Conservation (phyloP, 2,797 vertebrate genomes). For the Tapera naevia region DNA sequence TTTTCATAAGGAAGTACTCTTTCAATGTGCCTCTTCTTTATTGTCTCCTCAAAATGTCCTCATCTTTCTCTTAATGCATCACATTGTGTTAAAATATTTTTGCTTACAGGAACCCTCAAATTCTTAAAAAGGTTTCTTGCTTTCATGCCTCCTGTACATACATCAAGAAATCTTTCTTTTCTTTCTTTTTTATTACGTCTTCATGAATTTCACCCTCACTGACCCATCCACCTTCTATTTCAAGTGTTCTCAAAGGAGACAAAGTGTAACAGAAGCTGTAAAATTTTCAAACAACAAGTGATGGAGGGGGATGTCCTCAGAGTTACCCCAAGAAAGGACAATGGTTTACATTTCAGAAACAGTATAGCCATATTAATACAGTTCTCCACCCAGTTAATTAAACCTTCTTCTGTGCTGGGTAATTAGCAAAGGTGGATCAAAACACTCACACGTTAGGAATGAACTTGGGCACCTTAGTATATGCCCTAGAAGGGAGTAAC, state of each 20-base stretch:
- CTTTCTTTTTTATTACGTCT: not conserved
- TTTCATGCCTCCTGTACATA: not conserved
- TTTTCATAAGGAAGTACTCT: not conserved
- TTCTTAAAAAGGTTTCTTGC: not conserved
- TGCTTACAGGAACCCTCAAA: not conserved
- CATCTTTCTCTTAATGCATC: not conserved
- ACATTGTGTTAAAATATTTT: not conserved
- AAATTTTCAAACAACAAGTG: not conserved
- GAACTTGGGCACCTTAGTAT: not conserved
- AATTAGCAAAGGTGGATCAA: conserved; percentile 43
- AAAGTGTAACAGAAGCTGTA: not conserved
- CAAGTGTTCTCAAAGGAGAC: not conserved
- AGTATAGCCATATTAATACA: not conserved
- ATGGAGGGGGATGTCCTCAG: not conserved
- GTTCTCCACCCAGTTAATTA: conserved; percentile 34
- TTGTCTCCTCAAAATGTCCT: not conserved
- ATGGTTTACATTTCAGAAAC: not conserved
- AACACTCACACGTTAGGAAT: conserved; percentile 32
- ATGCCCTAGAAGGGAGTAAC: conserved; percentile 52
- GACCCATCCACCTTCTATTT: not conserved
- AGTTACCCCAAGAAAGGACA: not conserved
- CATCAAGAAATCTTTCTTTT: not conserved
- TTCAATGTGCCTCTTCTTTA: not conserved
- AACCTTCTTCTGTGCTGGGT: not conserved
- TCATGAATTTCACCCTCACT: not conserved